These are phyloP conservation scores for Simalia tracyae DNA, from an alignment of 2,797 vertebrate species.

Conservation along the genomic window DNA sequence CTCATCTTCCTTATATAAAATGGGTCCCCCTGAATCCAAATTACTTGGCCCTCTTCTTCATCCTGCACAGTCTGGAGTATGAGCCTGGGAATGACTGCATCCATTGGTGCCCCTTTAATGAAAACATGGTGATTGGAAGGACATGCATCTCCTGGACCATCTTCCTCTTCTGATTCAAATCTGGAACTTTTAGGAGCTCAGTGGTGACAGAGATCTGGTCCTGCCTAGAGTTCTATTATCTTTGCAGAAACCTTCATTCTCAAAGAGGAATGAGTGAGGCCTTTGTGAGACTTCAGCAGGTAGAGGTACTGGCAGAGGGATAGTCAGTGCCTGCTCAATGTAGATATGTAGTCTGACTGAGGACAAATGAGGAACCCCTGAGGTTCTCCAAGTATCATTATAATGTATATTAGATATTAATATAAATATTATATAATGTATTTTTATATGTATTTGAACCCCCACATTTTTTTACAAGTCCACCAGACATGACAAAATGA, in stretches of 20 bases:
- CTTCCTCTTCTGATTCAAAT: slow-evolving; percentile 90
- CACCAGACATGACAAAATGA: too few relatives aligned
- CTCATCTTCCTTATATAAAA: slow-evolving; percentile 89
- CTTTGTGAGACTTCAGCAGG: slow-evolving; percentile 86
- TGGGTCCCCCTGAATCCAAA: slow-evolving; percentile 87
- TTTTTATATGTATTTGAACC: too few relatives aligned
- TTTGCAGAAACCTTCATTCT: slow-evolving; percentile 80
- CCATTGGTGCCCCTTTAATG: slow-evolving; percentile 78
- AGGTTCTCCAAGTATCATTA: slow-evolving; percentile 35
- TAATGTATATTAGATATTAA: too few relatives aligned
- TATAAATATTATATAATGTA: too few relatives aligned
- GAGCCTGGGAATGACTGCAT: slow-evolving; percentile 80
- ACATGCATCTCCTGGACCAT: slow-evolving; percentile 67
- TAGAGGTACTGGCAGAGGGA: slow-evolving; percentile 82
- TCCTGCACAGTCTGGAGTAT: slow-evolving; percentile 80
- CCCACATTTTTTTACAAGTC: too few relatives aligned
- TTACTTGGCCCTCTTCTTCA: slow-evolving; percentile 85
- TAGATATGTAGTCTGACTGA: slow-evolving; percentile 90
- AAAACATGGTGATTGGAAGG: slow-evolving; percentile 76
- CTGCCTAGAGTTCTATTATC: slow-evolving; percentile 75
- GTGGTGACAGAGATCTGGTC: slow-evolving; percentile 91
- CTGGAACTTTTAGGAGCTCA: slow-evolving; percentile 94
- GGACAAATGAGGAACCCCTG: slow-evolving; percentile 76
- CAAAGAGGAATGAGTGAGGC: slow-evolving; percentile 90
- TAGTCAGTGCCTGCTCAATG: slow-evolving; percentile 92